Evolutionary conservation across 2,888 invertebrate genomes (phyloP), one percentile per base, ranked within the genome.

Genomic region (Thelaira solivaga): DNA sequence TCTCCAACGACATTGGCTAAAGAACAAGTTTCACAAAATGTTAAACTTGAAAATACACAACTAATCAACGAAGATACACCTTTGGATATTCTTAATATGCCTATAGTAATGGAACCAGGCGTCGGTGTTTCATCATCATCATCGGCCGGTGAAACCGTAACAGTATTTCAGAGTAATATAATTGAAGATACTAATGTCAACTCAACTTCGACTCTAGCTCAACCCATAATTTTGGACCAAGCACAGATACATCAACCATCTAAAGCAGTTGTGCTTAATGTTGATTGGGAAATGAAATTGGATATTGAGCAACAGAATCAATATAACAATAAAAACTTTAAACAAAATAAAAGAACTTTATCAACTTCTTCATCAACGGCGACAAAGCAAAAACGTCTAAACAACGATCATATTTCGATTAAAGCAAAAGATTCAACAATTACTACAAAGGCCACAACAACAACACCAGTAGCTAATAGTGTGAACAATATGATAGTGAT

Each of bases 211-310:
- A 10, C 53, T 57, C 20, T 55, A n/a, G 36, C 65, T 43, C 39
- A 68, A 7, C 61, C 75, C 13, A 72, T 75, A 26, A 72, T 76
- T 18, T 31, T 76, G 11, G 76, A 80, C 24, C 76, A 76, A 57
- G 16, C 62, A 24, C 36, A 72, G n/a, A 7, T 47, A 39, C 18
- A 75, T 13, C 51, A 61, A 47, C 47, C 55, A n/a, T 61, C 64
- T 18, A 73, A 77, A 53, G 55, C 86, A 47, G 83, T 88, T 57
- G 83, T 88, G 22, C 82, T 88, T 5, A 86, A 86, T 73, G 85
- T 86, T 13, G 92, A 92, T 81, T 92, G 92, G 92, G 92, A 92
- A 85, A 91, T 92, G 89, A 92, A 92, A 83, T 85, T 92, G 45
- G 92, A 92, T 10, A 72, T 72, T 24, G 72, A 72, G 13, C 76